These are phyloP conservation scores for Dastarcus helophoroides DNA, from an alignment of 2,888 invertebrate genomes.

Conservation along the genomic window DNA sequence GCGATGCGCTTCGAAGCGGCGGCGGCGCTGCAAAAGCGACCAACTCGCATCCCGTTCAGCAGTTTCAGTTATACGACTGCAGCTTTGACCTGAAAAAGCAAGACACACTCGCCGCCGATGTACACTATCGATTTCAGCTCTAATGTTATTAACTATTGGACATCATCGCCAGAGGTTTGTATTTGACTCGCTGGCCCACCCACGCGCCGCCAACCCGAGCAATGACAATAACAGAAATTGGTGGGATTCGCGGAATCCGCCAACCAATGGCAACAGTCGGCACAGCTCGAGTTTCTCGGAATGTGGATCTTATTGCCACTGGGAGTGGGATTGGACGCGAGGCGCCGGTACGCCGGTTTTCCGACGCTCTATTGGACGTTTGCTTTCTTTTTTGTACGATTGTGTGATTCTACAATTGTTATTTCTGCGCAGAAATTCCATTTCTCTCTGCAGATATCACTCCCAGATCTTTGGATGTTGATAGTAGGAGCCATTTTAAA, in stretches of 20 bases:
- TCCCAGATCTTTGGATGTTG: too few species aligned
- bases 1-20: too few species aligned
- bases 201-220: conserved; percentile 13
- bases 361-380: conserved; percentile 10
- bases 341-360: conserved; percentile 9
- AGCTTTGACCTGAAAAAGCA: too few species aligned
- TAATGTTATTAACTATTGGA: too few species aligned
- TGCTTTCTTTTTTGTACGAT: conserved; percentile 12
- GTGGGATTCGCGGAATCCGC: conserved; percentile 27
- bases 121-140: too few species aligned
- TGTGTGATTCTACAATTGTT: conserved; percentile 20
- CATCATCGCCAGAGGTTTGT: too few species aligned
- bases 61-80: too few species aligned
- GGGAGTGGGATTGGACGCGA: conserved; percentile 12
- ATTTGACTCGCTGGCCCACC: conserved; percentile 9
- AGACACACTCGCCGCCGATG: too few species aligned
- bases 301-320: conserved; percentile 14
- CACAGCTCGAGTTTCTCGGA: conserved; percentile 23
- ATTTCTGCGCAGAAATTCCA: conserved; percentile 16
- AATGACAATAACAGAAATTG: conserved; percentile 31
- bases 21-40: too few species aligned
- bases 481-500: too few species aligned
- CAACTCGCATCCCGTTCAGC: too few species aligned
- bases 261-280: conserved; percentile 27
- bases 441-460: conserved; percentile 6